Conservation (phyloP, 1,140 invertebrate genomes). For the Steinernema khuongi region DNA sequence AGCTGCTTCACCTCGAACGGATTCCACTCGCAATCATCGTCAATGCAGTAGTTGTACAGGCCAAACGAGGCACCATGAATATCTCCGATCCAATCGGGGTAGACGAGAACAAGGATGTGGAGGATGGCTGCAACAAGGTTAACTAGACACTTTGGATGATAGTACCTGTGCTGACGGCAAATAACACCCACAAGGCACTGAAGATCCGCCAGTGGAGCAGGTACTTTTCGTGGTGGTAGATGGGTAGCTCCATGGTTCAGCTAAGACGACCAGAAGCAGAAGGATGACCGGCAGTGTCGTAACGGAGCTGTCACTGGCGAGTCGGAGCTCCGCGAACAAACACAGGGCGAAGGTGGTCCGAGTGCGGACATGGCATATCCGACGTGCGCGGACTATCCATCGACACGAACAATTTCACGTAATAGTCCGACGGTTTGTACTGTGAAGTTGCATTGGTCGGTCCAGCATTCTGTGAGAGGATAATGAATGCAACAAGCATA, state of each 20-base stretch:
- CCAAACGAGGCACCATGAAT: slow-evolving; percentile 35
- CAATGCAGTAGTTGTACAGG: slow-evolving; percentile 34
- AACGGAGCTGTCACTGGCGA: background rate
- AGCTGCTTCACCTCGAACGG: background rate
- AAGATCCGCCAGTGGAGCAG: slow-evolving; percentile 29
- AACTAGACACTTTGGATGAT: background rate
- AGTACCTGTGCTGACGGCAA: slow-evolving; percentile 32
- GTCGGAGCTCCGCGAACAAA: background rate
- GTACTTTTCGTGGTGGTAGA: slow-evolving; percentile 33
- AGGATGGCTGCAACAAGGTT: slow-evolving; percentile 24
- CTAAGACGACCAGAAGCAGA: background rate
- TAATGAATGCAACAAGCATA: too few relatives aligned
- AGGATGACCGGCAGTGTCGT: too few relatives aligned
- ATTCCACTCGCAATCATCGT: slow-evolving; percentile 26
- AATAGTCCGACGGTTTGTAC: too few relatives aligned
- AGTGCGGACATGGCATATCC: background rate
- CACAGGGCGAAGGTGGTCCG: background rate
- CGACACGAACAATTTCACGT: background rate
- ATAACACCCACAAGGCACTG: slow-evolving; percentile 35
- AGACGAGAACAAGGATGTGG: slow-evolving; percentile 30
- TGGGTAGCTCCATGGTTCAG: slow-evolving; percentile 20
- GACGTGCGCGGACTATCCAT: background rate
- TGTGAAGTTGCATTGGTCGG: too few relatives aligned
- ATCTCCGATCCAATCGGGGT: slow-evolving; percentile 36
- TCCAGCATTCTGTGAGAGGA: too few relatives aligned